Evolutionary conservation across 1,140 invertebrate genomes (phyloP).

Genomic region (Parasteatoda tepidariorum): DNA sequence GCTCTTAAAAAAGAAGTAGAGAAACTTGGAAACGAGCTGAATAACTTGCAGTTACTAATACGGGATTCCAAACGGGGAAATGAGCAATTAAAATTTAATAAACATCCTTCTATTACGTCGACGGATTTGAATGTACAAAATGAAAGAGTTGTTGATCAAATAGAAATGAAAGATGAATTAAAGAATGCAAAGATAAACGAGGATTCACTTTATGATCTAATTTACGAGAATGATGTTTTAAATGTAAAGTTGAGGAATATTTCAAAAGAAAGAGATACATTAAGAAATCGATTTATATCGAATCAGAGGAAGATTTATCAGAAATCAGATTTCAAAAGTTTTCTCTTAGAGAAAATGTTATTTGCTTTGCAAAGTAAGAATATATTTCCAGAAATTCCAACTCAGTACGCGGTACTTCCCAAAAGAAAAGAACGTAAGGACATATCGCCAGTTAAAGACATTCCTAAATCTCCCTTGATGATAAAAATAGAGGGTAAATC

Average conservation of each 20-base stretch:
- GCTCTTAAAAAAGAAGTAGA: background rate
- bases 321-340: slow-evolving; percentile 2
- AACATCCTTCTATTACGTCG: too few species aligned
- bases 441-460: background rate
- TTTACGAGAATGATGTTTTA: slow-evolving; percentile 9
- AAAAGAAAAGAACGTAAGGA: too few species aligned
- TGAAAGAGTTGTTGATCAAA: too few species aligned
- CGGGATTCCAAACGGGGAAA: background rate
- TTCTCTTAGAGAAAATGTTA: background rate
- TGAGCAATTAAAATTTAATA: too few species aligned
- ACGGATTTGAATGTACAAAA: too few species aligned
- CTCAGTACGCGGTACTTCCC: too few species aligned
- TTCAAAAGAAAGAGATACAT: background rate
- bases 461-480: background rate
- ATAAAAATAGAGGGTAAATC: too few species aligned
- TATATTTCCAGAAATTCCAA: background rate
- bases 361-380: background rate
- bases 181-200: background rate
- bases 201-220: background rate
- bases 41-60: background rate
- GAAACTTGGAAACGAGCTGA: slow-evolving; percentile 1
- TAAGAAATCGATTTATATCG: background rate
- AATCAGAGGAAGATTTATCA: background rate
- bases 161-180: too few species aligned
- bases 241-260: background rate